Evolutionary conservation across 2,113 vertebrate species (phyloP), one percentile per base, ranked within the genome.

Genomic region (Turdus rufiventris): DNA sequence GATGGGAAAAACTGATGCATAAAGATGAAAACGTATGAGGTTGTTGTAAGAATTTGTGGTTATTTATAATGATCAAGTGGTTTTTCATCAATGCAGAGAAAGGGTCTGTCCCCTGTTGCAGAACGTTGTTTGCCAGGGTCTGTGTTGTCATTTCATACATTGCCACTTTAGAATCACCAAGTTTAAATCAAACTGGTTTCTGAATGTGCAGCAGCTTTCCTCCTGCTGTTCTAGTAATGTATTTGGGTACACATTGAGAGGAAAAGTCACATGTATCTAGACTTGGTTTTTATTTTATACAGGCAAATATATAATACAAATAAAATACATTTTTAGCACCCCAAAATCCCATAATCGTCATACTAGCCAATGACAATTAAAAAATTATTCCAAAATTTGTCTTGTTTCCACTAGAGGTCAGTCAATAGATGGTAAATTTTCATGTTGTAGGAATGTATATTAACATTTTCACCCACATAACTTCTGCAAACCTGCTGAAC

Each of bases 351-450:
- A 23, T 45, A 48, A 21, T 38, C 29, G 12, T 83, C 7, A 10
- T 65, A 79, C 24, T 33, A 42, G 16, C 26, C 5, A 29, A 34
- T 6, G 8, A 2, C 12, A 77, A 65, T 48, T 61, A 12, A 60
- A 80, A 74, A 45, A 28, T 8, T 34, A 67, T 54, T 58, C 21
- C 16, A 72, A 65, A 75, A n/a, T 89, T 34, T 78, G n/a, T 16
- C 5, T 51, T 75, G 7, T 66, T 86, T 84, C 95, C 96, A 95
- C 95, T 96, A 97, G 96, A 94, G 89, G 96, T 94, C 96, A 94
- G 94, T 62, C 81, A 94, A 88, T 50, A 88, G 70, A 95, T 75
- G 29, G 77, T 45, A 85, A 91, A 96, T 14, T 70, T 80, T 73
- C 42, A 10, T 12, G 12, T 8, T 76, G 28, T 50, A 65, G 31